Base-by-base conservation (phyloP, 2,888 invertebrate genomes). In the Melinopterus prodromus region DNA sequence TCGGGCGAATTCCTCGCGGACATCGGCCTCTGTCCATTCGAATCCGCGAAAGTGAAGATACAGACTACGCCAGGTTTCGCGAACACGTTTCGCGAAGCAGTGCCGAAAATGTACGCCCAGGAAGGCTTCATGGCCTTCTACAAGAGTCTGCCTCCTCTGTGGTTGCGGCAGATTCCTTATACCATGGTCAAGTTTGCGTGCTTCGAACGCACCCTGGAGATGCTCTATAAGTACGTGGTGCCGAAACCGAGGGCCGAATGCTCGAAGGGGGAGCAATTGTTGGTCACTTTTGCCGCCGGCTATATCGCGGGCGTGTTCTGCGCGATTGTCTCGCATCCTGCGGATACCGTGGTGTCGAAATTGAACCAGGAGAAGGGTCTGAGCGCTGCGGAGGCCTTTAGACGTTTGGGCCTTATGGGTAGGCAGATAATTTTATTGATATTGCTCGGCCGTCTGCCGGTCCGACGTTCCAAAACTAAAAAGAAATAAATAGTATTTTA, bases 171-270 rank as follows among this genome's bases (percentile, higher is more conserved):
- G 92, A 99, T 99, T 88, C 99, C 99, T 0, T 99, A 99, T 93
- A 99, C 99, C 84, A 99, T 99, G 99, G 99, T 99, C 98, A 99
- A 99, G 92, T 99, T 99, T 90, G 97, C 99, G 84, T 99, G 98
- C 92, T 99, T 99, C 90, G 99, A 99, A 90, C 94, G 96, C 88
- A 99, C 99, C 12, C 93, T 99, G 69, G 99, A 99, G 88, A 91
- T 97, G 80, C 90, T 99, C 71, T 99, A 99, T 91, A 93, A 94
- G 90, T 91, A 92, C 88, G 97, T 98, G 81, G 98, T 99, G 79
- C 99, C 99, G 71, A 99, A 98, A 90, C 98, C 98, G 80, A 93
- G 99, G 84, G 92, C 92, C 71, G 94, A 97, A 72, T 99, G 99
- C 91, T 90, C 94, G 36, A 99, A 99, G 91, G 92, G 93, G 79